Evolutionary conservation across 1,140 invertebrate species (phyloP).

Genomic region (Formica selysi): DNA sequence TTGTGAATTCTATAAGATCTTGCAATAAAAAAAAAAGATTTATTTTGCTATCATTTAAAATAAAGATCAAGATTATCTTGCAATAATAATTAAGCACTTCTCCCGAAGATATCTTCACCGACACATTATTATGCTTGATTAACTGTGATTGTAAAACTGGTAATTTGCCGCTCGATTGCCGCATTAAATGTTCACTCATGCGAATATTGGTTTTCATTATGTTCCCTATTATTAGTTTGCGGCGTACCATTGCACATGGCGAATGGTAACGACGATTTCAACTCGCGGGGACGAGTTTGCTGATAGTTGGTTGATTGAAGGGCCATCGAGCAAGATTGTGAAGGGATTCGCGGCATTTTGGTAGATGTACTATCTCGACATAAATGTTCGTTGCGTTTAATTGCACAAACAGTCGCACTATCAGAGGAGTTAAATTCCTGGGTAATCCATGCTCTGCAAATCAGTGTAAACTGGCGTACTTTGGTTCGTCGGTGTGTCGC

Average conservation of each 20-base stretch:
- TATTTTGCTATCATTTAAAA: background rate
- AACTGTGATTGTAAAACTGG: constrained; percentile 40
- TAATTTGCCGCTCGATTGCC: constrained; percentile 39
- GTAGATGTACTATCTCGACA: background rate
- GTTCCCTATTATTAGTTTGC: constrained; percentile 55
- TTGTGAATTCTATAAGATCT: background rate
- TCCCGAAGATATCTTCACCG: constrained; percentile 4
- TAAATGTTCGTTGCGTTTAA: constrained; percentile 26
- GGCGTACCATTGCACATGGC: constrained; percentile 15
- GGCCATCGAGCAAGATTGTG: constrained; percentile 27
- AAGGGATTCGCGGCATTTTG: constrained; percentile 13
- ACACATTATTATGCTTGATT: constrained; percentile 18
- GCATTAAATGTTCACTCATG: constrained; percentile 44
- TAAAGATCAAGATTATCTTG: background rate
- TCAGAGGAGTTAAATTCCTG: constrained; percentile 17
- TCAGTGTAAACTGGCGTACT: background rate
- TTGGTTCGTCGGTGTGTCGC: background rate
- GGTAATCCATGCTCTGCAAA: background rate
- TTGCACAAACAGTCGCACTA: constrained; percentile 29
- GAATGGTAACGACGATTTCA: constrained; percentile 37
- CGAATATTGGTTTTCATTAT: constrained; percentile 59
- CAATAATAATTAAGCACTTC: background rate
- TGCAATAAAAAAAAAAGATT: background rate
- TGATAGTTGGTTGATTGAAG: constrained; percentile 54
- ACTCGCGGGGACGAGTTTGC: constrained; percentile 27